Evolutionary conservation across 2,888 invertebrate species (phyloP).

Genomic region (Azorinus chamasolen): DNA sequence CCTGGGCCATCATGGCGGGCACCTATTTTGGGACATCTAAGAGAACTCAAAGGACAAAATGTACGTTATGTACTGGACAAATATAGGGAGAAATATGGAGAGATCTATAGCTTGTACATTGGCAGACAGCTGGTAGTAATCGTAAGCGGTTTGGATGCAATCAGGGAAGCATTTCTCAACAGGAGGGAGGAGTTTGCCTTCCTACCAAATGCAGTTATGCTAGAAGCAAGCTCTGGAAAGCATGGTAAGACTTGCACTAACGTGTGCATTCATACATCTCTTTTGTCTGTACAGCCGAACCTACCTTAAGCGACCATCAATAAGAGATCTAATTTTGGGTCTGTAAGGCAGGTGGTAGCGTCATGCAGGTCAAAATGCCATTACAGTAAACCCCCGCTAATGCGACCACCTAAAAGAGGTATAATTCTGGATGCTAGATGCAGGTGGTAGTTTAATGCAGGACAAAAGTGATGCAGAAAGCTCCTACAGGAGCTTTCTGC

Average conservation of each 20-base stretch:
- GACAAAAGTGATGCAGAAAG: too few species aligned
- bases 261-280: too few species aligned
- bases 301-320: too few species aligned
- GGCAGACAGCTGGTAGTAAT: conserved; percentile 26
- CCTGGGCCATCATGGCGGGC: conserved; percentile 26
- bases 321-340: too few species aligned
- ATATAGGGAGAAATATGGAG: conserved; percentile 14
- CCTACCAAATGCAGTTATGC: not conserved
- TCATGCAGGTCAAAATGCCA: too few species aligned
- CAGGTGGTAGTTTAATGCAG: too few species aligned
- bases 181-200: conserved; percentile 3
- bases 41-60: conserved; percentile 9
- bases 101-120: conserved; percentile 30
- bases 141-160: conserved; percentile 16
- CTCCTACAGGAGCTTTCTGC: too few species aligned
- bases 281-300: not conserved
- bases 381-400: too few species aligned
- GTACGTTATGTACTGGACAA: not conserved
- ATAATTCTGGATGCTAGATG: too few species aligned
- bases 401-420: too few species aligned
- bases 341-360: too few species aligned
- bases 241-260: not conserved
- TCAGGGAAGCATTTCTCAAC: conserved; percentile 4
- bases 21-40: conserved; percentile 19
- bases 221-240: not conserved